A percentile compares a stretch with the other conserved stretches of the same genome.
phyloP scores from a whole-genome alignment of 1,140 invertebrate species.

The Nymphalis io region DNA sequence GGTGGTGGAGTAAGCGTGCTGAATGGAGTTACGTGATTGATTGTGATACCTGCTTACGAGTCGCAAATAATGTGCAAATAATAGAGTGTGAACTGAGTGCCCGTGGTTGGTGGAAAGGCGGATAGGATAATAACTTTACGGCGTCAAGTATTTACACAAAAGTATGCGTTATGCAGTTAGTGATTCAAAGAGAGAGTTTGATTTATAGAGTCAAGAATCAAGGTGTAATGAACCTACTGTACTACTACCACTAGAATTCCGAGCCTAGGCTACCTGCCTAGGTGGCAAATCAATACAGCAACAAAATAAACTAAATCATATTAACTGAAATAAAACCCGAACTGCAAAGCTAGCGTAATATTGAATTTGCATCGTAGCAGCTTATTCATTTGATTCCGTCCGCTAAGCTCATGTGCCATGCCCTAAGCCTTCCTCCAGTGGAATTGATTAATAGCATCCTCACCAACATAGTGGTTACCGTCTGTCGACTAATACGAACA shows the following conservation, averaged over 20 bases:
- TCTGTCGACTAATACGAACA: constrained; percentile 35
- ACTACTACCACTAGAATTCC: too few species aligned
- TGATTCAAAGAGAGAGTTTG: not conserved
- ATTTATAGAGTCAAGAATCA: too few species aligned
- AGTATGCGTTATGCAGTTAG: not conserved
- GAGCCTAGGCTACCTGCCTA: too few species aligned
- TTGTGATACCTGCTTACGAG: constrained; percentile 12
- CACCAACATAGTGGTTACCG: constrained; percentile 32
- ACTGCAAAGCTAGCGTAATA: too few species aligned
- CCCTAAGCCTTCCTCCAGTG: not conserved
- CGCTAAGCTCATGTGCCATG: too few species aligned
- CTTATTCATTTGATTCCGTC: not conserved
- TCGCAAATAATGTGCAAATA: constrained; percentile 25
- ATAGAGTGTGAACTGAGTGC: not conserved
- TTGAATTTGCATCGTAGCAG: too few species aligned
- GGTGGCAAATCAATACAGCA: too few species aligned
- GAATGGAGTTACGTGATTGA: constrained; percentile 16
- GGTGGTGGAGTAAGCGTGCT: constrained; percentile 8
- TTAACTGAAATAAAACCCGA: too few species aligned
- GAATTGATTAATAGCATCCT: constrained; percentile 34
- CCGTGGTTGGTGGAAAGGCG: not conserved
- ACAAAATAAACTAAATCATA: too few species aligned
- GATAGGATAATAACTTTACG: too few species aligned
- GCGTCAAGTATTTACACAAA: not conserved
- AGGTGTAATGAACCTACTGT: too few species aligned